Percentiles rank a stretch among this genome's conserved stretches.
Evolutionary conservation across 2,797 vertebrate genomes (phyloP).

Genomic region (Rhinogobio ventralis): DNA sequence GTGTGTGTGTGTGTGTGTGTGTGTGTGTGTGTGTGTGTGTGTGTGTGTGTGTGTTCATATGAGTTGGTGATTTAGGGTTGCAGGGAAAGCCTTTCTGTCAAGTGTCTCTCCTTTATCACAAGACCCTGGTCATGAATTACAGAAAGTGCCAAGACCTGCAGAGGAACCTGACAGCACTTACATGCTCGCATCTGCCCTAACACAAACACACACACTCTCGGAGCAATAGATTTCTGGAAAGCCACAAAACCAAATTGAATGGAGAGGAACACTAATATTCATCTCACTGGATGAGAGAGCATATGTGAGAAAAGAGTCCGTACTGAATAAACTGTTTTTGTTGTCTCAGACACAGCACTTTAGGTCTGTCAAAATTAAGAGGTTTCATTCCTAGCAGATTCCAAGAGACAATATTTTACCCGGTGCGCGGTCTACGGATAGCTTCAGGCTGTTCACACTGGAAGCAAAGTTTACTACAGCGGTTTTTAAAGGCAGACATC

Average conservation of each 20-base stretch:
- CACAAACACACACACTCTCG: neutral
- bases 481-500: neutral
- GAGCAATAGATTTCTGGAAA: neutral
- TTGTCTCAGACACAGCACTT: neutral
- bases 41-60: slow-evolving; percentile 14
- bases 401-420: neutral
- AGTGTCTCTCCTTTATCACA: slow-evolving; percentile 30
- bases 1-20: neutral
- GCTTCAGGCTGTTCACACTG: slow-evolving; percentile 2
- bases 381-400: neutral
- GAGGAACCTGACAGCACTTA: slow-evolving; percentile 27
- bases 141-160: slow-evolving; percentile 42
- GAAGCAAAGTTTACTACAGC: neutral
- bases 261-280: neutral
- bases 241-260: slow-evolving; percentile 13
- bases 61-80: slow-evolving; percentile 41
- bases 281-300: slow-evolving; percentile 5
- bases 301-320: neutral
- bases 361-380: neutral
- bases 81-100: slow-evolving; percentile 37
- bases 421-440: neutral
- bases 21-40: neutral
- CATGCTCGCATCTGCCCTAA: neutral
- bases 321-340: neutral
- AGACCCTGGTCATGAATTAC: slow-evolving; percentile 45